Percentiles rank a stretch among this genome's conserved stretches.
Evolutionary conservation across 2,888 invertebrate species (phyloP).

Genomic region (Amorpha juglandis): DNA sequence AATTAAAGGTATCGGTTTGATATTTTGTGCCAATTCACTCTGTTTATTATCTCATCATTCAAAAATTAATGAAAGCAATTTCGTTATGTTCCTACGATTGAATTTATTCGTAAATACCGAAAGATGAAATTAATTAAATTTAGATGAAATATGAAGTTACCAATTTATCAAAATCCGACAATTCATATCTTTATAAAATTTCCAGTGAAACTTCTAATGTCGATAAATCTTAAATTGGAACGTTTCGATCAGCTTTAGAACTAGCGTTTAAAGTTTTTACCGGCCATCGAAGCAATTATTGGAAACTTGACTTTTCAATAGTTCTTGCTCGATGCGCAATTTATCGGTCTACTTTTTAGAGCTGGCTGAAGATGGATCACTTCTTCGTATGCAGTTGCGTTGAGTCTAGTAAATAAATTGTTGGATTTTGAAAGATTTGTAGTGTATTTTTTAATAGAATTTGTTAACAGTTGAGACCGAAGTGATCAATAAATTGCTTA

Average conservation of each 20-base stretch:
- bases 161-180: not conserved
- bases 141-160: too few relatives aligned
- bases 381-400: not conserved
- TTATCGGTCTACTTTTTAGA: not conserved
- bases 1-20: too few relatives aligned
- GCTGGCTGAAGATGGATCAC: not conserved
- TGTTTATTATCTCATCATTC: too few relatives aligned
- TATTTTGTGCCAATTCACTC: too few relatives aligned
- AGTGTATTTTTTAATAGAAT: not conserved
- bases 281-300: conserved; percentile 15
- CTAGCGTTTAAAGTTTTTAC: conserved; percentile 12
- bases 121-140: too few relatives aligned
- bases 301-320: conserved; percentile 15
- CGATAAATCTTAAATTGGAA: not conserved
- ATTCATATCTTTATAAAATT: not conserved
- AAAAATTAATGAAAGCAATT: too few relatives aligned
- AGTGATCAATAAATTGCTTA: too few relatives aligned
- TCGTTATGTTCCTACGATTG: too few relatives aligned
- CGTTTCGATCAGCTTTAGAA: not conserved
- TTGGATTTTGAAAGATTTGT: not conserved
- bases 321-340: not conserved
- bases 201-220: not conserved
- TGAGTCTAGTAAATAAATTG: not conserved
- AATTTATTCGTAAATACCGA: too few relatives aligned
- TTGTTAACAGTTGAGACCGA: too few relatives aligned